Percentiles rank a stretch among this genome's conserved stretches.
Evolutionary conservation across 1,140 invertebrate genomes (phyloP).

Genomic region (Habropoda laboriosa): DNA sequence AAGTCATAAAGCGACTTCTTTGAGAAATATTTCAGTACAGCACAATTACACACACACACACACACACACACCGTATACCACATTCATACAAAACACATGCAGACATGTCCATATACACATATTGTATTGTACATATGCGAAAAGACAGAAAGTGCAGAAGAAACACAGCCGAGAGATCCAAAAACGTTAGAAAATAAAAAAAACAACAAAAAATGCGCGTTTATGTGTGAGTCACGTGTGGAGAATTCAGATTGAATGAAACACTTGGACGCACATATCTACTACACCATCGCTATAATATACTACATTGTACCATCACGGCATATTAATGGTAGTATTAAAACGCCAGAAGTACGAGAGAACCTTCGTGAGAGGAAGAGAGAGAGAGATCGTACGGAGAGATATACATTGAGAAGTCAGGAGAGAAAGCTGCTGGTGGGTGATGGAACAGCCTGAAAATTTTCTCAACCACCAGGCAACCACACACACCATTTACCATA

Average conservation of each 20-base stretch:
- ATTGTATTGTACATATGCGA: neutral
- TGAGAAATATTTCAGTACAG: slow-evolving; percentile 43
- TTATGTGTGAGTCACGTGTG: slow-evolving; percentile 41
- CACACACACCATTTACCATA: neutral
- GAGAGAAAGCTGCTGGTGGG: neutral
- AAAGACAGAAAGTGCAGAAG: neutral
- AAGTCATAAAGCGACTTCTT: slow-evolving; percentile 12
- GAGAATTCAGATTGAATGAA: slow-evolving; percentile 10
- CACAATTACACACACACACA: slow-evolving; percentile 31
- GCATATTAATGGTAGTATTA: slow-evolving; percentile 19
- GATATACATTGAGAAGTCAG: neutral
- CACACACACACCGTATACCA: neutral
- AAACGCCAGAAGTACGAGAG: slow-evolving; percentile 8
- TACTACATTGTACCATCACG: neutral
- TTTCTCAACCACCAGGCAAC: neutral
- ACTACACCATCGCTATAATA: neutral
- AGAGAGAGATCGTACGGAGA: neutral
- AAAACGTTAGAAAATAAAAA: neutral
- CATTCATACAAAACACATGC: neutral
- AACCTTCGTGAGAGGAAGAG: neutral
- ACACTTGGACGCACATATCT: slow-evolving; percentile 41
- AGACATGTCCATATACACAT: neutral
- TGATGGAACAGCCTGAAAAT: slow-evolving; percentile 39
- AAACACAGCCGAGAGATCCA: neutral
- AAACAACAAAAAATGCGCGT: too few relatives aligned